Conservation (phyloP, 1,140 invertebrate species). For the Cydia pomonella region DNA sequence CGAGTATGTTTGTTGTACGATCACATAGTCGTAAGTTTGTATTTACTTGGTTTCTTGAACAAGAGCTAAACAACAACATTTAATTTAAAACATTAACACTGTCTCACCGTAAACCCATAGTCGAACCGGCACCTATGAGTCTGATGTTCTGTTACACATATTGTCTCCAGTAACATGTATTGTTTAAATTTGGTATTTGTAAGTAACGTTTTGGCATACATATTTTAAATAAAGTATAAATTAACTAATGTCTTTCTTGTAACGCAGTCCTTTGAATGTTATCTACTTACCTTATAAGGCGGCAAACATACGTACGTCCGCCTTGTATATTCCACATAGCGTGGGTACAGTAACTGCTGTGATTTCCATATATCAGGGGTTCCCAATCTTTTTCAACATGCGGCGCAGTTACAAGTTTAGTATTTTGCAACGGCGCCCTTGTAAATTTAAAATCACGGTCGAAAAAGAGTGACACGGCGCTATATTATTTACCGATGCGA, state of each 20-base stretch:
- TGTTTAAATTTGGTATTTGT: conserved; percentile 32
- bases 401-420: too few relatives aligned
- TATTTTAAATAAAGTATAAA: conserved; percentile 33
- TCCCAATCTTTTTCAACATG: too few relatives aligned
- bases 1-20: conserved; percentile 58
- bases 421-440: too few relatives aligned
- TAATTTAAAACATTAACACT: conserved; percentile 17
- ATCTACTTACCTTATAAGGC: background rate
- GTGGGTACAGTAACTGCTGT: too few relatives aligned
- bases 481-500: too few relatives aligned
- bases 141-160: background rate
- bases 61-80: conserved; percentile 15
- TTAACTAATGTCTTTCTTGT: background rate
- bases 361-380: too few relatives aligned
- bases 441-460: too few relatives aligned
- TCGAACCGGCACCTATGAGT: conserved; percentile 18
- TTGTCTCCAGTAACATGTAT: conserved; percentile 12
- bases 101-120: background rate
- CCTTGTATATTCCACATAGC: too few relatives aligned
- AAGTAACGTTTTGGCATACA: conserved; percentile 32
- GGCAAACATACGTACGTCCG: too few relatives aligned
- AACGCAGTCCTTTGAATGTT: background rate
- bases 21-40: conserved; percentile 54
- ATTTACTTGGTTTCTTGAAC: conserved; percentile 34
- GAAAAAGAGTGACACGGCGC: too few relatives aligned